Percentiles rank a stretch among this genome's conserved stretches.
phyloP scores from a whole-genome alignment of 2,113 vertebrate genomes.

The Sporophila hypoxantha region DNA sequence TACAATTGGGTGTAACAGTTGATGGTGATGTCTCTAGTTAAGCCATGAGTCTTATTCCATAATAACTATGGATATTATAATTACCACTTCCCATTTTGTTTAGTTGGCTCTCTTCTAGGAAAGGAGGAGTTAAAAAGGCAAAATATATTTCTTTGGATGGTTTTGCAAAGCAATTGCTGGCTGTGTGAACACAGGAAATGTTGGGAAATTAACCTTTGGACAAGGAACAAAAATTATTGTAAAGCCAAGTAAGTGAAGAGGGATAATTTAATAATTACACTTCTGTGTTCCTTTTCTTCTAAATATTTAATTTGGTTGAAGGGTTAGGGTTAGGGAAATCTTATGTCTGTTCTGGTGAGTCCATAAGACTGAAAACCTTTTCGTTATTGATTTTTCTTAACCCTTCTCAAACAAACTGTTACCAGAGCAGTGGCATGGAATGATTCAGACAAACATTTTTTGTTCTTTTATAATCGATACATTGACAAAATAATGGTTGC shows the following conservation, averaged over 20 bases:
- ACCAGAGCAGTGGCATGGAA: neutral
- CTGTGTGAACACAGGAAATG: no score
- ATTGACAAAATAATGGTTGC: neutral
- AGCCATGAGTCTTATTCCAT: neutral
- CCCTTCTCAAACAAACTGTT: no score
- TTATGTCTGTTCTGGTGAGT: no score
- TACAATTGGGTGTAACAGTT: neutral
- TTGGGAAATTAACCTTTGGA: no score
- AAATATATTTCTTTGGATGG: neutral
- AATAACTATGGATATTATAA: neutral
- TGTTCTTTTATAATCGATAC: neutral
- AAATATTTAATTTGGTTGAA: no score
- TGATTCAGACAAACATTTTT: neutral
- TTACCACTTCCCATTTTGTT: neutral
- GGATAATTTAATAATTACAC: no score
- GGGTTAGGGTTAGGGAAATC: no score
- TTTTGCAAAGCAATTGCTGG: conserved; percentile 1
- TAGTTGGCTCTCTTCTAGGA: neutral
- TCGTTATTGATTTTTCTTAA: no score
- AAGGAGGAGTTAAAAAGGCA: neutral
- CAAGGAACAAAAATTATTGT: no score
- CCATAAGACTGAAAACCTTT: no score
- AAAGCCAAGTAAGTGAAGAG: no score
- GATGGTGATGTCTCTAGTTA: neutral
- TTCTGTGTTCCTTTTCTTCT: no score